phyloP scores from a whole-genome alignment of 30 jellyfish, hydroid and myxozoan genomes.

The Aurelia aurita region DNA sequence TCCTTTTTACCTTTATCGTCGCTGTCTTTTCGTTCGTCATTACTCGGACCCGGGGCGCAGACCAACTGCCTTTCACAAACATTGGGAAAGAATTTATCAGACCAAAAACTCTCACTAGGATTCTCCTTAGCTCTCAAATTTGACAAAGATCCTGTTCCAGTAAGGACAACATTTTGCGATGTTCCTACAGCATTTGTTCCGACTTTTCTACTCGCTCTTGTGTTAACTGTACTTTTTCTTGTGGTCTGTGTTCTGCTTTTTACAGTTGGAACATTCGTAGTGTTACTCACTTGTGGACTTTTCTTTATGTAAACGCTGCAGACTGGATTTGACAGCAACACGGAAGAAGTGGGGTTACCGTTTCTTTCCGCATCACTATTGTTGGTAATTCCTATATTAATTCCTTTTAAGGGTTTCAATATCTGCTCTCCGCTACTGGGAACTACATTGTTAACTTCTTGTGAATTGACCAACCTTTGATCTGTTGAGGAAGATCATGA shows the following conservation, averaged over 20 bases:
- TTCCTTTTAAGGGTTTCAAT: no score
- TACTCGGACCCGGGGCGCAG: not conserved
- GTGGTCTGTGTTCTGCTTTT: not conserved
- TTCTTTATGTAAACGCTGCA: slow-evolving; percentile 45
- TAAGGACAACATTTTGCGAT: not conserved
- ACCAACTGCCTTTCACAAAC: not conserved
- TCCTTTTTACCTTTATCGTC: not conserved
- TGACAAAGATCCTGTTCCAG: slow-evolving; percentile 29
- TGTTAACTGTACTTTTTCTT: no score
- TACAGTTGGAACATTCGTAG: not conserved
- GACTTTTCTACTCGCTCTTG: not conserved
- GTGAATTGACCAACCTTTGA: no score
- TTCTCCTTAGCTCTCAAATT: not conserved
- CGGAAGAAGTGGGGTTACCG: not conserved
- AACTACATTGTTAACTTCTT: no score
- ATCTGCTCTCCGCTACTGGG: no score
- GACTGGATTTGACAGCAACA: not conserved
- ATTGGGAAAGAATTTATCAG: not conserved
- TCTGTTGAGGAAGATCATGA: no score
- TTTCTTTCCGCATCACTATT: not conserved
- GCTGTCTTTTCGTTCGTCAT: not conserved
- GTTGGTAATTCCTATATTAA: no score
- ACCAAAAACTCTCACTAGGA: not conserved
- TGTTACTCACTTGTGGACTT: not conserved
- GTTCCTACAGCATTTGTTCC: not conserved